These are phyloP conservation scores for Rhinolophus sinicus DNA, from an alignment of 2,113 vertebrate genomes.

Conservation along the genomic window DNA sequence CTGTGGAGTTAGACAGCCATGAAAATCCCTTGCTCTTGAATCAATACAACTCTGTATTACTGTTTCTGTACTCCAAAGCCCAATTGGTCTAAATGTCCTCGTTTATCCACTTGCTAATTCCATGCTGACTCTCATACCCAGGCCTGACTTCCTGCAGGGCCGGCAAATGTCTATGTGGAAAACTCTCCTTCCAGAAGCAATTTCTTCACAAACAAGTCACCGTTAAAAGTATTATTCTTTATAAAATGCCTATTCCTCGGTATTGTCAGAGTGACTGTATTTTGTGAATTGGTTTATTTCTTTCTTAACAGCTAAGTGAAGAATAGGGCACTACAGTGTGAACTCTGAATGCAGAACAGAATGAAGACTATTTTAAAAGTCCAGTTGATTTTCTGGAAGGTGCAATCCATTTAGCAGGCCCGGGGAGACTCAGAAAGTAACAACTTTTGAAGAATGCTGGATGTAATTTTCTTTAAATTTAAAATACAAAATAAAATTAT, in stretches of 20 bases:
- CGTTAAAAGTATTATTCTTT: not conserved
- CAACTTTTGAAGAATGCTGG: not conserved
- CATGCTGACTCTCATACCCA: not conserved
- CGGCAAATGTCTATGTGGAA: not conserved
- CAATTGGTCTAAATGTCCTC: not conserved
- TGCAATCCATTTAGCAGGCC: not conserved
- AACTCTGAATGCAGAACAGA: not conserved
- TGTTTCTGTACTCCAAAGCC: not conserved
- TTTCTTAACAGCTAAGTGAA: not conserved
- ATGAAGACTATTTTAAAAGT: slow-evolving; percentile 1
- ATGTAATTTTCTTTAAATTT: slow-evolving; percentile 5
- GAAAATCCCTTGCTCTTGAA: slow-evolving; percentile 12
- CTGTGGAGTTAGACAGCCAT: not conserved
- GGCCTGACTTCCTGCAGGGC: not conserved
- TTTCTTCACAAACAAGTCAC: not conserved
- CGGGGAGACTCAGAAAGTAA: not conserved
- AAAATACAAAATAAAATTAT: not conserved
- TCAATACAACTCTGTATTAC: not conserved
- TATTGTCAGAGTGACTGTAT: not conserved
- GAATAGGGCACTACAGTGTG: not conserved
- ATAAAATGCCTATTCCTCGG: not conserved
- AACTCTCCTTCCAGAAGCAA: not conserved
- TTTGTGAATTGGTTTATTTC: not conserved
- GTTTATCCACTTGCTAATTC: not conserved
- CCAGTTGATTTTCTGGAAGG: slow-evolving; percentile 2